Percentiles rank a stretch among this genome's conserved stretches.
phyloP scores from a whole-genome alignment of 2,888 invertebrate genomes.

The Pammene fasciana region DNA sequence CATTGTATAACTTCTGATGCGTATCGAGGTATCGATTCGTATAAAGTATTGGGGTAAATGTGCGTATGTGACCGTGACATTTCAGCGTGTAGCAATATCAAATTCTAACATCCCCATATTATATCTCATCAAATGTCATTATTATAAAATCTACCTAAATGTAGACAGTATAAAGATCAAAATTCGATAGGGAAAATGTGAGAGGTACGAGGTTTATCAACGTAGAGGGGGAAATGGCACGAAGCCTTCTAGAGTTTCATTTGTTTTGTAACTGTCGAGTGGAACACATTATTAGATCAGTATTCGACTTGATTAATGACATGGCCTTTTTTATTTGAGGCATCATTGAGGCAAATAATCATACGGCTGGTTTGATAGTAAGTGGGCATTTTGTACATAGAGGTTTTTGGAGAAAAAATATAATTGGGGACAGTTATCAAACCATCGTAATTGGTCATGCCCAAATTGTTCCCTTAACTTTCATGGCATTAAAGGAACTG shows the following conservation, averaged over 20 bases:
- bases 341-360: background rate
- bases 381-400: too few relatives aligned
- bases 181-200: background rate
- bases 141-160: background rate
- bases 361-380: too few relatives aligned
- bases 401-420: too few relatives aligned
- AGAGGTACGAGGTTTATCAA: conserved; percentile 8
- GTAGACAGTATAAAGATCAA: background rate
- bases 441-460: too few relatives aligned
- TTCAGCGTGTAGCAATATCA: conserved; percentile 9
- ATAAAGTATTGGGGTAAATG: conserved; percentile 29
- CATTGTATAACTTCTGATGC: background rate
- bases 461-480: too few relatives aligned
- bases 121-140: conserved; percentile 1
- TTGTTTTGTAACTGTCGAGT: conserved; percentile 20
- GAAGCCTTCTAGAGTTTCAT: conserved; percentile 25
- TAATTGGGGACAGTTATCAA: too few relatives aligned
- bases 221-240: background rate
- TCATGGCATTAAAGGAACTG: too few relatives aligned
- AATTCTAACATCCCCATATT: background rate
- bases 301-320: background rate
- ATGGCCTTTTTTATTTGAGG: background rate
- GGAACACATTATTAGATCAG: conserved; percentile 8
- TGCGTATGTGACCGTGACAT: conserved; percentile 31
- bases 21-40: conserved; percentile 17